A percentile compares a stretch with the other conserved stretches of the same genome.
Evolutionary conservation across 1,140 invertebrate genomes (phyloP).

Genomic region (Pseudomyrmex sp.): DNA sequence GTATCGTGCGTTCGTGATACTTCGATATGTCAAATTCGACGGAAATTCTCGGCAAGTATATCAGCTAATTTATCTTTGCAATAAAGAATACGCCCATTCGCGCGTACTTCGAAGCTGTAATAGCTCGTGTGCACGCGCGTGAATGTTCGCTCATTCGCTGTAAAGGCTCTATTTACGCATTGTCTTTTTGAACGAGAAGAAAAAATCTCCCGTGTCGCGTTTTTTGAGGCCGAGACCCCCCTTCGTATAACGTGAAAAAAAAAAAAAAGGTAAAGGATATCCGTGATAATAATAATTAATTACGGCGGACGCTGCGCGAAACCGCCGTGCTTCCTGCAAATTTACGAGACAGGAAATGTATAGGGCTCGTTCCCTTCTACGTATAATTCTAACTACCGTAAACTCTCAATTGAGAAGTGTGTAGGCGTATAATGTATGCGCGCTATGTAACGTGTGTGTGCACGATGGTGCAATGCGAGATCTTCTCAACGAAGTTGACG

Average conservation of each 20-base stretch:
- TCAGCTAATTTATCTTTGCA: not conserved
- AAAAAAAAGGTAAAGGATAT: too few species aligned
- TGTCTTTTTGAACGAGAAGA: not conserved
- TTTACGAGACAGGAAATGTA: conserved; percentile 23
- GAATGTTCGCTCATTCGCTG: not conserved
- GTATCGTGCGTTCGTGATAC: not conserved
- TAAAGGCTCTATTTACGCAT: not conserved
- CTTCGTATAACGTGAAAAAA: too few species aligned
- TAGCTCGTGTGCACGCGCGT: not conserved
- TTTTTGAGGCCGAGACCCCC: not conserved
- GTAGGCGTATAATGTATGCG: conserved; percentile 13
- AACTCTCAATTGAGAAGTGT: conserved; percentile 58
- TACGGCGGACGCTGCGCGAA: not conserved
- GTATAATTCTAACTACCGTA: conserved; percentile 22
- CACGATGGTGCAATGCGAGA: conserved; percentile 49
- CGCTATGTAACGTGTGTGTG: not conserved
- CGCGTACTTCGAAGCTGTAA: not conserved
- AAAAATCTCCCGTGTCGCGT: not conserved
- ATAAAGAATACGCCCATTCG: conserved; percentile 5
- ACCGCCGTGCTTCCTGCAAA: conserved; percentile 20
- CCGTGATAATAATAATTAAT: not conserved
- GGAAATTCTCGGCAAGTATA: conserved; percentile 13
- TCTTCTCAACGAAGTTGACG: not conserved
- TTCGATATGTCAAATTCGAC: conserved; percentile 42
- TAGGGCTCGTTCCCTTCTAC: conserved; percentile 21